These are phyloP conservation scores for Antedon mediterranea DNA, from an alignment of 53 echinoderm and acorn worm species.

Conservation along the genomic window DNA sequence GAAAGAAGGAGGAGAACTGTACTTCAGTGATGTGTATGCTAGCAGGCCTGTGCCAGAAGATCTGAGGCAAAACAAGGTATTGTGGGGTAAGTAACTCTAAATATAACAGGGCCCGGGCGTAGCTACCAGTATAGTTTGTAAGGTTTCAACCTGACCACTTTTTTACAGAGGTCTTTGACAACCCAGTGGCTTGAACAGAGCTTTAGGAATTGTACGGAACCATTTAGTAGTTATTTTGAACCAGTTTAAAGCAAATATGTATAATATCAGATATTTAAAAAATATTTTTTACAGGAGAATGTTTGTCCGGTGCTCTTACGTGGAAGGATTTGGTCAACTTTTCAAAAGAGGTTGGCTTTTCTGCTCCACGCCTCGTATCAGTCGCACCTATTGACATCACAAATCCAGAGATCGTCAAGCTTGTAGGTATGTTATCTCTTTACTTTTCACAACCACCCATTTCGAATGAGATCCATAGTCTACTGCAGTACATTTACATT, in stretches of 20 bases:
- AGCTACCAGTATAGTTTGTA: too few relatives aligned
- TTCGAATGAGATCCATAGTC: too few relatives aligned
- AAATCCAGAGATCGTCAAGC: background rate
- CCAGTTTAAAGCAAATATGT: background rate
- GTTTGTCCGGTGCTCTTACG: slow-evolving; percentile 43
- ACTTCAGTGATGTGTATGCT: slow-evolving; percentile 54
- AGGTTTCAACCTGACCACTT: too few relatives aligned
- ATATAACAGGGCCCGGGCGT: too few relatives aligned
- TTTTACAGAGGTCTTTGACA: too few relatives aligned
- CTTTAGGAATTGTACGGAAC: too few relatives aligned
- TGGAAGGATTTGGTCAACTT: slow-evolving; percentile 40
- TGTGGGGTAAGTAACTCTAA: slow-evolving; percentile 39
- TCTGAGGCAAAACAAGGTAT: slow-evolving; percentile 26
- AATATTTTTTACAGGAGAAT: slow-evolving; percentile 25
- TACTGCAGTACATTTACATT: background rate
- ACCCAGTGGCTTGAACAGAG: too few relatives aligned
- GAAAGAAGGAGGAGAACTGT: slow-evolving; percentile 44
- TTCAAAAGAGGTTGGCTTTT: slow-evolving; percentile 41
- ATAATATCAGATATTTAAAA: background rate
- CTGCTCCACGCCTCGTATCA: slow-evolving; percentile 29
- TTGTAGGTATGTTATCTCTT: background rate
- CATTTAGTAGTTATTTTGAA: too few relatives aligned
- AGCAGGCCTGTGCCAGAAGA: slow-evolving; percentile 29
- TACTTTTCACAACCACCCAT: too few relatives aligned
- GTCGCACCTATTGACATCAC: background rate